phyloP scores from a whole-genome alignment of 2,888 invertebrate genomes.

The Synanthedon myopaeformis region DNA sequence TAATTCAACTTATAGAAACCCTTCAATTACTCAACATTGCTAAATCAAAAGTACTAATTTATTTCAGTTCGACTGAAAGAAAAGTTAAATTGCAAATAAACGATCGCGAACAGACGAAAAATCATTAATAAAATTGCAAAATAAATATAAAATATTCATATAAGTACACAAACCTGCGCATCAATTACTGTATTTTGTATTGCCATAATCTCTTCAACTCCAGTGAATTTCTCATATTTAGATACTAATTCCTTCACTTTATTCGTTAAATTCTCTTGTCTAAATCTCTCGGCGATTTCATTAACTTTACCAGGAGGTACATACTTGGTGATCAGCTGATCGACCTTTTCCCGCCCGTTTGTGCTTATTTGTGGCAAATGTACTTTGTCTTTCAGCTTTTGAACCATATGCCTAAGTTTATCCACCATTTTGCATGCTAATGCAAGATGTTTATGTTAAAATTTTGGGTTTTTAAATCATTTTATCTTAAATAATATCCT shows the following conservation, averaged over 20 bases:
- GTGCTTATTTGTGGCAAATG: conserved; percentile 31
- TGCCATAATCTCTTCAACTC: conserved; percentile 80
- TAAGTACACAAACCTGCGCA: conserved; percentile 67
- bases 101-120: too few relatives aligned
- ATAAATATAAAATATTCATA: not conserved
- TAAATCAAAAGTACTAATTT: too few relatives aligned
- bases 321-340: conserved; percentile 47
- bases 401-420: conserved; percentile 45
- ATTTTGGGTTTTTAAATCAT: conserved; percentile 19
- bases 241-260: conserved; percentile 61
- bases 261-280: conserved; percentile 33
- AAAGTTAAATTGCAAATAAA: too few relatives aligned
- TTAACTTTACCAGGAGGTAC: conserved; percentile 39
- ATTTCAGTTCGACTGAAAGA: too few relatives aligned
- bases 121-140: not conserved
- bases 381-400: conserved; percentile 45
- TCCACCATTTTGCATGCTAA: conserved; percentile 58
- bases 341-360: conserved; percentile 42
- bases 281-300: conserved; percentile 51
- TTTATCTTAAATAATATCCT: conserved; percentile 17
- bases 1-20: too few relatives aligned
- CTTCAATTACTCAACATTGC: too few relatives aligned
- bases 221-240: conserved; percentile 80
- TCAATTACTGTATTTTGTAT: conserved; percentile 80
- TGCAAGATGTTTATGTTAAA: conserved; percentile 10